phyloP scores from a whole-genome alignment of 2,888 invertebrate genomes.

The Sabatieria punctata region DNA sequence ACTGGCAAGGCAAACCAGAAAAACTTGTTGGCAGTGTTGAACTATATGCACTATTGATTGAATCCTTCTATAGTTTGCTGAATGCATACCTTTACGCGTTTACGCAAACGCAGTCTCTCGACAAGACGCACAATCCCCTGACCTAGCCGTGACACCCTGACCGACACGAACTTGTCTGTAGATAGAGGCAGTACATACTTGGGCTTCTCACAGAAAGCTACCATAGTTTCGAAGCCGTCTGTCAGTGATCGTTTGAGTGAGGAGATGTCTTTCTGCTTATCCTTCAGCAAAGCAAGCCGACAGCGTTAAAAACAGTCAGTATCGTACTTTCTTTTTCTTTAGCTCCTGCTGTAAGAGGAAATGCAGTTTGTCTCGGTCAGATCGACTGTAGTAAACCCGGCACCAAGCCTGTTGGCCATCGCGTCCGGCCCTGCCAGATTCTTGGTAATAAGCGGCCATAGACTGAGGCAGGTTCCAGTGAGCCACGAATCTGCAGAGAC shows the following conservation, averaged over 20 bases:
- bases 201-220: slow-evolving; percentile 20
- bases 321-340: slow-evolving; percentile 2
- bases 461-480: slow-evolving; percentile 93
- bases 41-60: too few species aligned
- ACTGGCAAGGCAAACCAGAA: too few species aligned
- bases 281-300: slow-evolving; percentile 3
- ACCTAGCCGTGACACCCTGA: too few species aligned
- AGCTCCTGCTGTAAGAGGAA: slow-evolving; percentile 58
- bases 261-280: slow-evolving; percentile 15
- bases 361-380: slow-evolving; percentile 61
- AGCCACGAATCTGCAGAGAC: slow-evolving; percentile 60
- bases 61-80: too few species aligned
- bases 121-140: too few species aligned
- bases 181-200: slow-evolving; percentile 10
- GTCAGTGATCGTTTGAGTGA: slow-evolving; percentile 8
- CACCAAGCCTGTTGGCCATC: slow-evolving; percentile 76
- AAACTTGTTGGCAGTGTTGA: too few species aligned
- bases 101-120: too few species aligned
- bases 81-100: not conserved
- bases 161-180: too few species aligned
- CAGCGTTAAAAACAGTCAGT: not conserved
- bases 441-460: slow-evolving; percentile 87
- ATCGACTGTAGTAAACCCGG: slow-evolving; percentile 69
- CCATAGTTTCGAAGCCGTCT: slow-evolving; percentile 21
- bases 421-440: slow-evolving; percentile 85